phyloP scores from a whole-genome alignment of 2,888 invertebrate genomes.

The Agonopterix alstromeriana region DNA sequence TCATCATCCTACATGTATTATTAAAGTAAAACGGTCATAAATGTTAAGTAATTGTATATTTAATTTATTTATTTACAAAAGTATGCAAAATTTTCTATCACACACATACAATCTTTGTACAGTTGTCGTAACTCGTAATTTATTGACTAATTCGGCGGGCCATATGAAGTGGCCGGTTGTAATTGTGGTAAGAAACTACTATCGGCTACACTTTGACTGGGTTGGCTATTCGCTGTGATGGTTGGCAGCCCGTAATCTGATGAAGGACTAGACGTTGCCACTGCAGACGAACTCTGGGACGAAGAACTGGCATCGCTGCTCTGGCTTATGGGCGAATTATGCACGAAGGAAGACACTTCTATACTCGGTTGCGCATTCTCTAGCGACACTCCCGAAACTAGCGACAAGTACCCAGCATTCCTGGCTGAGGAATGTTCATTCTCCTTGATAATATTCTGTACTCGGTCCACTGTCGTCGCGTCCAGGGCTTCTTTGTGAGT shows the following conservation, averaged over 20 bases:
- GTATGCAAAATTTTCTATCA: slow-evolving; percentile 10
- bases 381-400: slow-evolving; percentile 60
- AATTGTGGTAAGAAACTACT: slow-evolving; percentile 50
- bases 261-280: slow-evolving; percentile 25
- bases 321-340: slow-evolving; percentile 36
- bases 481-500: slow-evolving; percentile 49
- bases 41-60: slow-evolving; percentile 1
- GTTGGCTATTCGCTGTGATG: slow-evolving; percentile 24
- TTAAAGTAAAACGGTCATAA: neutral
- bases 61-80: slow-evolving; percentile 28
- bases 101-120: slow-evolving; percentile 5
- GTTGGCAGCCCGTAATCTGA: slow-evolving; percentile 38
- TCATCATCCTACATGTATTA: neutral
- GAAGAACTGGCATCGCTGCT: slow-evolving; percentile 13
- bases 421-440: slow-evolving; percentile 58
- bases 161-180: slow-evolving; percentile 49
- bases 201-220: slow-evolving; percentile 18
- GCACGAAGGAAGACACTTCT: slow-evolving; percentile 61
- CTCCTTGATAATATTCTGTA: slow-evolving; percentile 58
- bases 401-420: slow-evolving; percentile 51
- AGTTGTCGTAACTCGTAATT: neutral
- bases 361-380: slow-evolving; percentile 59
- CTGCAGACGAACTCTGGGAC: slow-evolving; percentile 20
- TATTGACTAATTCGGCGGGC: slow-evolving; percentile 41
- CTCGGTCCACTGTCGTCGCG: slow-evolving; percentile 45